Base-by-base conservation (phyloP, 2,888 invertebrate genomes). In the Arctia plantaginis region DNA sequence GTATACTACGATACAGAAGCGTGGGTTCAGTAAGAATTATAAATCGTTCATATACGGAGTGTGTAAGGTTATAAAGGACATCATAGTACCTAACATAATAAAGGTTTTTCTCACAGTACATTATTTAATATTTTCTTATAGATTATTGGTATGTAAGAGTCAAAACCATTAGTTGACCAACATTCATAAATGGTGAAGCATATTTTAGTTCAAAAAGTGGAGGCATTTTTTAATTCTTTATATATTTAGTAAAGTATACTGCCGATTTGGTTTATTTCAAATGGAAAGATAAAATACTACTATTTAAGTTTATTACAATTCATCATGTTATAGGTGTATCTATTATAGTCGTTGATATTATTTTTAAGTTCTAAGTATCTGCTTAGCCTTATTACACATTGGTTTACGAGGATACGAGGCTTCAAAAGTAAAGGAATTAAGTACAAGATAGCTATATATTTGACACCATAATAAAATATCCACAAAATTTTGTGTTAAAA, bases 21-120 rank as follows among this genome's bases (percentile, higher is more conserved):
- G 15, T 20, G 78, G 82, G 85, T 85, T 85, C 84, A 55, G 84
- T 65, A 23, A 51, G 20, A 30, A 69, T 44, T 64, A 41, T 64
- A 47, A 55, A 0, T 55, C 51, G 23, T 55, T 55, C 65, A 39
- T 51, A 69, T 47, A 47, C 39, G 66, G 51, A 64, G 47, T 18
- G 8, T 33, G 33, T 39, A 44, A 71, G 71, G 71, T 71, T 64
- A n/a, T 35, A 55, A 55, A 55, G 13, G 18, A 18, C 12, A 41
- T 30, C 20, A 30, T 27, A 30, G 12, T 67, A 33, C 13, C 47
- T 67, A 13, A 39, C 39, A 0, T 47, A n/a, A 8, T n/a, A 44
- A 6, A 18, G 3, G 13, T 1, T 44, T 67, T 44, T 35, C 8
- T n/a, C 0, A 47, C 6, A 41, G 18, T 6, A 47, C 18, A 27